Evolutionary conservation across 2,888 invertebrate genomes (phyloP), one percentile per base, ranked within the genome.

Genomic region (Acleris holmiana): DNA sequence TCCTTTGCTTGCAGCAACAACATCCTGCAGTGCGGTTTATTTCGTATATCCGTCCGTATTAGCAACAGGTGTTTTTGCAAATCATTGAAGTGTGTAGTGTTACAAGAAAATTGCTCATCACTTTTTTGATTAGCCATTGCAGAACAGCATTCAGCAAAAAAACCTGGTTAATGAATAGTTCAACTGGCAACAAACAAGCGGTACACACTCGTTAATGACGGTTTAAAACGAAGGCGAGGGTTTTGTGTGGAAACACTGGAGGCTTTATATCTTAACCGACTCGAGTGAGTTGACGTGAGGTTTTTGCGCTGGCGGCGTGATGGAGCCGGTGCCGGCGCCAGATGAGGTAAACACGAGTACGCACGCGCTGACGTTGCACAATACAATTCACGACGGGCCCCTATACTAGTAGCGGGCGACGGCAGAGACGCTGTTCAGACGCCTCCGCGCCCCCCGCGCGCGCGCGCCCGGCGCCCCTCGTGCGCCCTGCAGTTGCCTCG

Each of bases 341-440:
- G 71, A 72, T 75, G 72, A 72, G 68, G 69, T 67, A 71, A 71
- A 72, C 61, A 65, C 74, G 68, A 76, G 79, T 83, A 87, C 87
- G 86, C 88, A 88, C 86, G 87, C 85, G 86, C 82, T 88, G 87
- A 86, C 87, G 87, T 88, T 90, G 89, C 88, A 90, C 88, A 86
- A 87, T 59, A 59, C 49, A 41, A 65, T 88, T 83, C 80, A 83
- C 82, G 80, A 67, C 78, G 81, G 80, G 79, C 77, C 80, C 76
- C 79, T 29, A 29, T 29, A 8, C 29, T 76, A 76, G 71, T 75
- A 76, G 76, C 75, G 70, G 44, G 68, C 25, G 47, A 46, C 18
- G 74, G 73, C 76, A 73, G 83, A 88, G 88, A 86, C 86, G 83
- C 73, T 82, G 82, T 79, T 82, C 85, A 86, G 88, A 88, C 88